Evolutionary conservation across 1,140 invertebrate species (phyloP).

Genomic region (Eupeodes corollae): DNA sequence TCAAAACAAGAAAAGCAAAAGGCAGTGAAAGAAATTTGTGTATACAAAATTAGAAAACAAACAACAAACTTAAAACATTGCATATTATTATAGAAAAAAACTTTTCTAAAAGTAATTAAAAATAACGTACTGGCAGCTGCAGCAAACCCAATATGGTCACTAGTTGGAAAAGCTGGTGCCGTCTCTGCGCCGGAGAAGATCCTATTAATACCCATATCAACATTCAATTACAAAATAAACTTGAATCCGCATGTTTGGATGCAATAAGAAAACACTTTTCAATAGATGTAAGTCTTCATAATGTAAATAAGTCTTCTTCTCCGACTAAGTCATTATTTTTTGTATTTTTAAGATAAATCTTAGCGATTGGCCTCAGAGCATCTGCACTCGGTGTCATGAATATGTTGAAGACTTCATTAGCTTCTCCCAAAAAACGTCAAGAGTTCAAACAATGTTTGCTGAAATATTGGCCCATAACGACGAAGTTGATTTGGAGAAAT

Average conservation of each 20-base stretch:
- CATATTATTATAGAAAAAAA: too few relatives aligned
- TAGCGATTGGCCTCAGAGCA: conserved; percentile 18
- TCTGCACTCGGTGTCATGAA: conserved; percentile 22
- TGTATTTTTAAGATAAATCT: conserved; percentile 19
- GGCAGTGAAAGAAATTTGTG: too few relatives aligned
- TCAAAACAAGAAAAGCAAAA: too few relatives aligned
- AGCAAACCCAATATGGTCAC: too few relatives aligned
- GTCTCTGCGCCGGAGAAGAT: conserved; percentile 20
- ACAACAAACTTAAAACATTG: too few relatives aligned
- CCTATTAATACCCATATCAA: conserved; percentile 8
- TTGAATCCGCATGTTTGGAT: conserved; percentile 9
- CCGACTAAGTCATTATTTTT: neutral
- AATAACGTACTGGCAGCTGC: too few relatives aligned
- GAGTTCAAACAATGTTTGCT: conserved; percentile 22
- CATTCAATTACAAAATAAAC: conserved; percentile 12
- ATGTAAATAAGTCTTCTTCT: neutral
- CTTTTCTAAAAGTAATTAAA: too few relatives aligned
- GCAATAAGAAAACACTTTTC: conserved; percentile 32
- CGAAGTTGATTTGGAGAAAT: conserved; percentile 5
- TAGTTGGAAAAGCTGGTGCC: conserved; percentile 21
- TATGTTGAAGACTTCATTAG: conserved; percentile 19
- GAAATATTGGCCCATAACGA: conserved; percentile 9
- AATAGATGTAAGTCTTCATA: conserved; percentile 21
- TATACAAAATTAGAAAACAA: too few relatives aligned
- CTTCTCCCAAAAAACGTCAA: conserved; percentile 25